Evolutionary conservation across 1,140 invertebrate genomes (phyloP), one percentile per base, ranked within the genome.

Genomic region (Meloidogyne hapla): DNA sequence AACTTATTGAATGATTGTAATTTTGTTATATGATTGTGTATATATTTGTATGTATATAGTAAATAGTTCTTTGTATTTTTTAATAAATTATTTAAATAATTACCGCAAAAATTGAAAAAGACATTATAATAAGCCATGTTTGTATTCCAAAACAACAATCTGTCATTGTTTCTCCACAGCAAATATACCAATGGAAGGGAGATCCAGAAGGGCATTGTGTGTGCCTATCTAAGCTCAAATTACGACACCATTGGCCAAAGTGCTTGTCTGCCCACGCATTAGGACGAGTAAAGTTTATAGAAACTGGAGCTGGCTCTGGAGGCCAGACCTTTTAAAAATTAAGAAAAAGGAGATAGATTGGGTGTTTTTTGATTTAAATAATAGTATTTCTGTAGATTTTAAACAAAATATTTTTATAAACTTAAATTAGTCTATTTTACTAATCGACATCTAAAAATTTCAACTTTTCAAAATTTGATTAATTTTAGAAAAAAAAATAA

Each of bases 131-230:
- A n/a, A 56, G 40, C 82, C 81, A 83, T 18, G 77, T 83, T 64
- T 81, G 80, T 18, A 80, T 61, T 26, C 81, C 80, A 23, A 73
- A 56, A 56, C 80, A 81, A 45, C 80, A 81, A 23, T 81, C 81
- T 9, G 77, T 75, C 15, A 40, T 70, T 9, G 33, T 63, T 45
- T 79, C 62, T 18, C 80, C 80, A 64, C 80, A 81, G 48, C 80
- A 81, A 28, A 77, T 48, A 56, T 83, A 81, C 83, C 81, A 84
- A 70, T 82, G 81, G 25, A 84, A 82, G 1, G 79, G 74, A 28
- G 83, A 81, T 13, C 48, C 81, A 18, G 45, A 26, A n/a, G 82
- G 83, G 38, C 81, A 82, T 77, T 82, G 81, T n/a, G 40, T 63
- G 62, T 82, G 81, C n/a, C 81, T 38, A 84, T 67, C 8, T 40